Evolutionary conservation across 2,113 vertebrate genomes (phyloP).

Genomic region (Enhydra lutris): DNA sequence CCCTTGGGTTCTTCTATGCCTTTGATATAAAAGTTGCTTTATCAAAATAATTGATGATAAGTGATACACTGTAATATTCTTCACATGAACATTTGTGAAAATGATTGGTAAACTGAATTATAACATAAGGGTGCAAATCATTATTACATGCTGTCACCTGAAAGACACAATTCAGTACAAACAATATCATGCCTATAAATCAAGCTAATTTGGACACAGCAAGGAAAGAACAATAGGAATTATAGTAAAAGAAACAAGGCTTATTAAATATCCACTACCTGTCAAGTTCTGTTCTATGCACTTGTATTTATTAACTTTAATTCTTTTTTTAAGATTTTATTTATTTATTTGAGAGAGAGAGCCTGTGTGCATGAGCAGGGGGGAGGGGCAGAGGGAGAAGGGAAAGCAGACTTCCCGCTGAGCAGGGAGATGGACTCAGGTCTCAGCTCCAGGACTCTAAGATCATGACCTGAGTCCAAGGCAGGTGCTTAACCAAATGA

Average conservation of each 20-base stretch:
- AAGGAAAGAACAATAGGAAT: background rate
- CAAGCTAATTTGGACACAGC: background rate
- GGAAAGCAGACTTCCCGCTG: background rate
- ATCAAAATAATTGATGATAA: background rate
- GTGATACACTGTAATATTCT: background rate
- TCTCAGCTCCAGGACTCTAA: background rate
- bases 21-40: background rate
- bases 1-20: background rate
- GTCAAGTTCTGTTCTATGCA: background rate
- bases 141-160: background rate
- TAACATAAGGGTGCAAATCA: background rate
- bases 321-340: background rate
- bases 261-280: background rate
- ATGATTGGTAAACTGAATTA: background rate
- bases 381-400: background rate
- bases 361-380: background rate
- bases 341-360: background rate
- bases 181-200: background rate
- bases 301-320: background rate
- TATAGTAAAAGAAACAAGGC: background rate
- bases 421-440: background rate
- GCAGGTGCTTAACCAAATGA: background rate
- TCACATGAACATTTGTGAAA: background rate
- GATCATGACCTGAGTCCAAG: background rate
- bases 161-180: background rate